phyloP scores from a whole-genome alignment of 1,140 invertebrate species.

The Drosophila lacertosa region DNA sequence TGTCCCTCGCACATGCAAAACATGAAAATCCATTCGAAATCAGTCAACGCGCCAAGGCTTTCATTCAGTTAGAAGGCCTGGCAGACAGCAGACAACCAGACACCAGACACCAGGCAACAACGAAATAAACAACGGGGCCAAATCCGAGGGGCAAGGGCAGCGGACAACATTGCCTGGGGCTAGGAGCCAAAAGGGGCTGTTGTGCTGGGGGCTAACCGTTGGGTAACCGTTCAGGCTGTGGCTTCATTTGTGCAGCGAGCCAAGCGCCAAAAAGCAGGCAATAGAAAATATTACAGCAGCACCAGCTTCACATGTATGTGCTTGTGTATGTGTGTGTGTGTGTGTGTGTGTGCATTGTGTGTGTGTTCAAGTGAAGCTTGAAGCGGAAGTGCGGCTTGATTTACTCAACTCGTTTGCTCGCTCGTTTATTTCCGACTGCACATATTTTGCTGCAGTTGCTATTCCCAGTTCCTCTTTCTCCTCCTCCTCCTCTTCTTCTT shows the following conservation, averaged over 20 bases:
- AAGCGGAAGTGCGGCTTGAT: constrained; percentile 79
- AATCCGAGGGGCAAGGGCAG: constrained; percentile 24
- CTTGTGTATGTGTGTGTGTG: no score
- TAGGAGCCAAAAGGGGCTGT: not conserved
- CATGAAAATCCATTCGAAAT: constrained; percentile 79
- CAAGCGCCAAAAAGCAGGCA: constrained; percentile 47
- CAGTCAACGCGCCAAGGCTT: constrained; percentile 78
- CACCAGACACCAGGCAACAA: constrained; percentile 11
- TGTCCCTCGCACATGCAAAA: constrained; percentile 41
- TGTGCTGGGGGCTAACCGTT: not conserved
- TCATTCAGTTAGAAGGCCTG: constrained; percentile 72
- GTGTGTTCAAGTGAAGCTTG: constrained; percentile 57
- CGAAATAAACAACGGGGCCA: constrained; percentile 13
- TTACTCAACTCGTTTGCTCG: constrained; percentile 80
- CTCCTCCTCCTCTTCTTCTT: not conserved
- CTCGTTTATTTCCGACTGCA: constrained; percentile 69
- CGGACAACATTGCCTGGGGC: constrained; percentile 1
- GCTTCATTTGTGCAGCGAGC: constrained; percentile 36
- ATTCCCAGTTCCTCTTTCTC: not conserved
- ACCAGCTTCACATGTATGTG: constrained; percentile 13
- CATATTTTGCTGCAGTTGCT: constrained; percentile 63
- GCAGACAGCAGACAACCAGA: constrained; percentile 57
- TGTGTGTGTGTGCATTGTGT: constrained; percentile 11
- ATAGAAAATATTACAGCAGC: constrained; percentile 40
- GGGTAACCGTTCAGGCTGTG: constrained; percentile 3